phyloP scores from a whole-genome alignment of 2,113 vertebrate genomes.

The Malurus alboscapulatus region DNA sequence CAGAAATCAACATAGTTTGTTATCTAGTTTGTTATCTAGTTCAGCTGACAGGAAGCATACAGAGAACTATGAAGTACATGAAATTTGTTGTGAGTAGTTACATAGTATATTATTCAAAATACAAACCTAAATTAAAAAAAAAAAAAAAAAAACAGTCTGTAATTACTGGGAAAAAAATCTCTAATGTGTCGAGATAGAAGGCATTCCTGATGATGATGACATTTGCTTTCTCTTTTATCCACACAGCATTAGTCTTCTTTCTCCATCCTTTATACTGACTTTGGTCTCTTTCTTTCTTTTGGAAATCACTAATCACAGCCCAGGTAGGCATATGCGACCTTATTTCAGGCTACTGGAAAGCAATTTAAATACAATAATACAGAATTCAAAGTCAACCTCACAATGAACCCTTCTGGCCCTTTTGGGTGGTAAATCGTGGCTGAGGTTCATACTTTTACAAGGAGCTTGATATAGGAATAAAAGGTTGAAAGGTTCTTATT shows the following conservation, averaged over 20 bases:
- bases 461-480: not conserved
- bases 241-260: not conserved
- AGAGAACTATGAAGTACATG: not conserved
- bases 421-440: not conserved
- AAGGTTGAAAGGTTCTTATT: not conserved
- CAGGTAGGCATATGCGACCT: not conserved
- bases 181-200: not conserved
- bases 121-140: not conserved
- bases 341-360: not conserved
- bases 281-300: not conserved
- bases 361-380: not conserved
- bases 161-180: not conserved
- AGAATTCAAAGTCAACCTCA: not conserved
- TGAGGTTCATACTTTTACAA: not conserved
- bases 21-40: not conserved
- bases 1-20: not conserved
- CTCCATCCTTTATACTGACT: not conserved
- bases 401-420: not conserved
- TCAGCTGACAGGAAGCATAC: not conserved
- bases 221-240: not conserved
- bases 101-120: not conserved
- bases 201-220: not conserved
- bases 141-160: not conserved
- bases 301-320: not conserved
- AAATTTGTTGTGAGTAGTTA: not conserved